Evolutionary conservation across 1,140 invertebrate genomes (phyloP), one percentile per base, ranked within the genome.

Genomic region (Eurytemora carolleeae): DNA sequence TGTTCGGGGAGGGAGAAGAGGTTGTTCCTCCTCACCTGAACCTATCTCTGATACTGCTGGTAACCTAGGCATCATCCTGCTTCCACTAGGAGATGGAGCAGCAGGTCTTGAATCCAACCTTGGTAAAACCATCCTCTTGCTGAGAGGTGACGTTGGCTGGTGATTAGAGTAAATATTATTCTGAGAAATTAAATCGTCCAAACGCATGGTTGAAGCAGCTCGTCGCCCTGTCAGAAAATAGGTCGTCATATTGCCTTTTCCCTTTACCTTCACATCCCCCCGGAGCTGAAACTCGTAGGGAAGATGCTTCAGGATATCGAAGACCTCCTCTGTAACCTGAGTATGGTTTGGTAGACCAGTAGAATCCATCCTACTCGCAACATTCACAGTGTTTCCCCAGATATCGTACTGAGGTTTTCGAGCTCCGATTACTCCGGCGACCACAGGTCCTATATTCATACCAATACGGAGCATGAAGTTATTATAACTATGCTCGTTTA

Each of bases 401-500:
- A 94, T 93, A 70, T 94, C 90, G 71, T 93, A 95, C 69, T 94
- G 90, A 16, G 91, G 91, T 72, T 94, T 94, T 54, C 86, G 76
- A 0, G 88, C 88, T 18, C 90, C 91, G 64, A 95, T 93, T 0
- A 95, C 91, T 18, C 91, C 91, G 12, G 90, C 89, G 3, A 93
- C 88, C 1, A 92, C 86, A 1, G 87, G 87, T 0, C 89, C 90
- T 65, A 93, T 80, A 71, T 89, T 92, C 64, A 94, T 83, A 65
- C 88, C 87, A 65, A 95, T 87, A 73, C 89, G 76, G 21, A 95
- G 75, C 79, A 90, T 89, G 69, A 96, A 96, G 73, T 91, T 93
- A 71, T 96, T 95, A 71, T 93, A 96, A 0, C 88, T 92, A 71
- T 96, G 91, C 69, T 89, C 84, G 71, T 95, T 96, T 62, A 95